Conservation (phyloP, 2,113 vertebrate genomes). For the Odocoileus hemionus region DNA sequence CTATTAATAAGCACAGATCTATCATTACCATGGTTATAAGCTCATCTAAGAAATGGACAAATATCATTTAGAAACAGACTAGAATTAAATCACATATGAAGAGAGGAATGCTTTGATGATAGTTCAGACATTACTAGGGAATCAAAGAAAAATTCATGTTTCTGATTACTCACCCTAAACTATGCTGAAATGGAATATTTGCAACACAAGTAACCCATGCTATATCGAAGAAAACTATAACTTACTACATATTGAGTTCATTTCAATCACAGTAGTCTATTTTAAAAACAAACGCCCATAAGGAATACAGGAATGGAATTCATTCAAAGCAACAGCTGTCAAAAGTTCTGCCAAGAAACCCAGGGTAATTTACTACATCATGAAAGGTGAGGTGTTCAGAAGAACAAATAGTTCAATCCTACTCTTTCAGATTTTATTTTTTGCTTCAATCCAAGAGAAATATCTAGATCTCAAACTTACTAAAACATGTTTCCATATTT, state of each 20-base stretch:
- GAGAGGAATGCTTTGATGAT: slow-evolving; percentile 34
- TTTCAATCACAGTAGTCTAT: slow-evolving; percentile 64
- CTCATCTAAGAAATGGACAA: slow-evolving; percentile 41
- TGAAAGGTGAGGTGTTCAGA: slow-evolving; percentile 61
- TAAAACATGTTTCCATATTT: slow-evolving; percentile 38
- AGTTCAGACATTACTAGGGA: slow-evolving; percentile 31
- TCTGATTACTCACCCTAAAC: slow-evolving; percentile 59
- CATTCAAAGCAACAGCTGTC: slow-evolving; percentile 60
- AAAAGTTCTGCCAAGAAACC: slow-evolving; percentile 67
- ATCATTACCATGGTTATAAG: slow-evolving; percentile 8
- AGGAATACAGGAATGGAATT: slow-evolving; percentile 60
- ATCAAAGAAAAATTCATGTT: slow-evolving; percentile 46
- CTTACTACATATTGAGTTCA: slow-evolving; percentile 64
- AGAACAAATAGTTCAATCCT: slow-evolving; percentile 53
- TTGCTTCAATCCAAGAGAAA: slow-evolving; percentile 44
- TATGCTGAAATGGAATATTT: slow-evolving; percentile 62
- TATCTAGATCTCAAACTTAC: slow-evolving; percentile 6
- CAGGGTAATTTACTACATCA: slow-evolving; percentile 53
- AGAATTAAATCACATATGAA: slow-evolving; percentile 45
- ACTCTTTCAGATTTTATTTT: slow-evolving; percentile 54
- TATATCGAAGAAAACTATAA: slow-evolving; percentile 53
- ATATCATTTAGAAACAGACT: slow-evolving; percentile 44
- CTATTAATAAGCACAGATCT: background rate
- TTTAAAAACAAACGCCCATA: slow-evolving; percentile 62
- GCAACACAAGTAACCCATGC: slow-evolving; percentile 36